Evolutionary conservation across 2,888 invertebrate genomes (phyloP).

Genomic region (Anodontia alba): DNA sequence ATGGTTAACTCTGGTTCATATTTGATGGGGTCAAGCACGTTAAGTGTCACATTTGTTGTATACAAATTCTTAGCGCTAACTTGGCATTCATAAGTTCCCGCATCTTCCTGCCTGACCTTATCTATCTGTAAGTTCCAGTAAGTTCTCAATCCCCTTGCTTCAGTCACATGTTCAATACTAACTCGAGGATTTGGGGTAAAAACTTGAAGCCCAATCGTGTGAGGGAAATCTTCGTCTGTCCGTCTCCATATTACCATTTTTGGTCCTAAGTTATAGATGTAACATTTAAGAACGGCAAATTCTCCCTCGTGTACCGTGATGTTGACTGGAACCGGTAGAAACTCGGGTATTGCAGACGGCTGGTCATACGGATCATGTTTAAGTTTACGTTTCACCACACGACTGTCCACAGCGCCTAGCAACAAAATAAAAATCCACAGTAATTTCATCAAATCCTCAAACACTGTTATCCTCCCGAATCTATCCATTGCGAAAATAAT

Average conservation of each 20-base stretch:
- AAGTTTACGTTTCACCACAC: background rate
- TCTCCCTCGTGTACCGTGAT: conserved; percentile 63
- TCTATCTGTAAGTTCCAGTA: conserved; percentile 62
- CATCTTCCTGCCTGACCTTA: conserved; percentile 41
- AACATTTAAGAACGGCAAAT: conserved; percentile 58
- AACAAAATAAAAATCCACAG: too few relatives aligned
- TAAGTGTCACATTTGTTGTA: conserved; percentile 50
- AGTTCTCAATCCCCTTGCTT: conserved; percentile 27
- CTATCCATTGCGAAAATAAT: too few relatives aligned
- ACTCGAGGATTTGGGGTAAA: conserved; percentile 57
- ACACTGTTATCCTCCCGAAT: too few relatives aligned
- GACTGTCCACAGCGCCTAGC: background rate
- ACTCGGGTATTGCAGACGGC: conserved; percentile 49
- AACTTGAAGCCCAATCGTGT: conserved; percentile 54
- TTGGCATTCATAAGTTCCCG: conserved; percentile 67
- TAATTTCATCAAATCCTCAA: too few relatives aligned
- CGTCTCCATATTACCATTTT: conserved; percentile 63
- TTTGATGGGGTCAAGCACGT: conserved; percentile 39
- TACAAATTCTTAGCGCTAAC: conserved; percentile 58
- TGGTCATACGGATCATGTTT: conserved; percentile 17
- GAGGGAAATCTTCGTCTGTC: conserved; percentile 44
- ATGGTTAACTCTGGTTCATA: conserved; percentile 68
- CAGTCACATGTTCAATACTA: conserved; percentile 40
- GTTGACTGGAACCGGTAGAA: conserved; percentile 52
- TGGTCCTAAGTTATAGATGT: conserved; percentile 63